Conservation (phyloP, 2,888 invertebrate genomes). For the Creontiades dilutus region DNA sequence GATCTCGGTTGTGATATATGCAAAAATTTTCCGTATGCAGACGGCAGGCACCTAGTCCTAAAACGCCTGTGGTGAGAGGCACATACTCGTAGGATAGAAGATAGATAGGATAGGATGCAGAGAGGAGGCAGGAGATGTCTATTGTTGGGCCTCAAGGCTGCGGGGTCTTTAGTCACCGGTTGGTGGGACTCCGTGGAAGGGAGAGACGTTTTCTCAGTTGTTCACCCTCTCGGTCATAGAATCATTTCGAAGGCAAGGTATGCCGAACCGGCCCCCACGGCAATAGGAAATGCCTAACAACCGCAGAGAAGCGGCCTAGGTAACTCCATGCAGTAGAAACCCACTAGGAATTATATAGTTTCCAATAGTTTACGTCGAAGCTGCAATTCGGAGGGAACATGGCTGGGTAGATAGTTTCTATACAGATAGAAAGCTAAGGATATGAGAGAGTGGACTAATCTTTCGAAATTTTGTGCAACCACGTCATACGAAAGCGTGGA, state of each 20-base stretch:
- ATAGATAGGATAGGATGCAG: constrained; percentile 44
- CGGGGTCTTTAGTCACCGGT: constrained; percentile 60
- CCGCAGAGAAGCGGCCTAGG: background rate
- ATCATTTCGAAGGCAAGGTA: constrained; percentile 3
- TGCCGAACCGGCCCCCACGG: background rate
- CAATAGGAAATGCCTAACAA: background rate
- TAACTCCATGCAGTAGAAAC: background rate
- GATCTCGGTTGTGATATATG: too few relatives aligned
- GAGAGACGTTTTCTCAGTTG: constrained; percentile 37
- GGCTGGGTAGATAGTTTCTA: too few relatives aligned
- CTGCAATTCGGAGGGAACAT: too few relatives aligned
- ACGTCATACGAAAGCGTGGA: too few relatives aligned
- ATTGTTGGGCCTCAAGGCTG: constrained; percentile 62
- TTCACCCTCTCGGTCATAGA: constrained; percentile 47
- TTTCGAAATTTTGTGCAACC: too few relatives aligned
- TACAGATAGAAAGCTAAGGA: background rate
- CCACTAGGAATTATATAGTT: too few relatives aligned
- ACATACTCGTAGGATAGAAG: background rate
- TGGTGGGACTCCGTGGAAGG: constrained; percentile 49
- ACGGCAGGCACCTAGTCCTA: background rate
- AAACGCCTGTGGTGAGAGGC: constrained; percentile 4
- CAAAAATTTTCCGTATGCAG: too few relatives aligned
- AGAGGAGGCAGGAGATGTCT: constrained; percentile 54
- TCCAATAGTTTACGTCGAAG: too few relatives aligned
- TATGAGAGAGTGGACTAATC: background rate